These are phyloP conservation scores for Gracilinanus agilis DNA, from an alignment of 2,113 vertebrate genomes.

Conservation along the genomic window DNA sequence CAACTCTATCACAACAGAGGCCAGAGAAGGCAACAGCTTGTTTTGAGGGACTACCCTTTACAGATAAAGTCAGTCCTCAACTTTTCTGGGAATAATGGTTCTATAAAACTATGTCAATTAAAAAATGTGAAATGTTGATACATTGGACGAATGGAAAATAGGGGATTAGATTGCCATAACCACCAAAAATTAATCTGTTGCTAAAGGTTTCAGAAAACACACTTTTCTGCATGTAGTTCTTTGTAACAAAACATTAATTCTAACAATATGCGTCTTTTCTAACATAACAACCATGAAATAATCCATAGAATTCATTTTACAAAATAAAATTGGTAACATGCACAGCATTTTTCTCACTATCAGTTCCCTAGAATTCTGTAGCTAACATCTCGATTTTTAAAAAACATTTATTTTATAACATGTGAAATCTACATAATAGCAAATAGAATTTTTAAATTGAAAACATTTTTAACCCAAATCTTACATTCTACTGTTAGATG, in stretches of 20 bases:
- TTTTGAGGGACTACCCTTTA: no score
- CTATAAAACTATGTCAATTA: no score
- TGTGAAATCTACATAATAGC: background rate
- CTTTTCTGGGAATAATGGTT: no score
- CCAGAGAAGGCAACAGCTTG: no score
- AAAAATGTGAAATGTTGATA: no score
- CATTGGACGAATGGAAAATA: no score
- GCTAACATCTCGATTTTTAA: background rate
- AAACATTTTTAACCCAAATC: background rate
- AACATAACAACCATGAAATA: background rate
- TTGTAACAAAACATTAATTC: background rate
- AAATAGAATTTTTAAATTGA: background rate
- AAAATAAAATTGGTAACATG: background rate
- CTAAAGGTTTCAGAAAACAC: background rate
- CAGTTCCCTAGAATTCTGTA: background rate
- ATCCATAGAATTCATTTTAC: background rate
- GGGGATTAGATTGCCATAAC: background rate
- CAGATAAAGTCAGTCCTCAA: no score
- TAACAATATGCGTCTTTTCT: background rate
- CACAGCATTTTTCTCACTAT: background rate
- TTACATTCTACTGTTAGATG: background rate
- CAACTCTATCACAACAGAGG: no score
- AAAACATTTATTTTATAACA: background rate
- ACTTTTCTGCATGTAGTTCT: background rate
- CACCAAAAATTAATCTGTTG: background rate